Evolutionary conservation across 2,888 invertebrate genomes (phyloP).

Genomic region (Axea sp.): DNA sequence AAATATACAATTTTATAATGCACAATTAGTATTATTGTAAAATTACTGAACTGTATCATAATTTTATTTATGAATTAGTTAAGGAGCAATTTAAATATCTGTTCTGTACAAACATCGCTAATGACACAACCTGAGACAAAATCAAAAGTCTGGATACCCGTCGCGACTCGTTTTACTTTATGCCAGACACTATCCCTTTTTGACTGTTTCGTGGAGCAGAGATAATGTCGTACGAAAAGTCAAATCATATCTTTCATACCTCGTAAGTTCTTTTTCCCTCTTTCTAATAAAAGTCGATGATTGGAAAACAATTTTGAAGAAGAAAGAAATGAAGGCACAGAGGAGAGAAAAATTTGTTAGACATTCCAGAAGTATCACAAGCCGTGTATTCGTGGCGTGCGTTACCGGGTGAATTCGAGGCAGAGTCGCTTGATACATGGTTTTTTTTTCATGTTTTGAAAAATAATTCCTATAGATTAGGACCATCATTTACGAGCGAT

Average conservation of each 20-base stretch:
- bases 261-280: conserved; percentile 3
- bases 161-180: conserved; percentile 26
- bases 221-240: conserved; percentile 1
- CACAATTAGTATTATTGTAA: no score
- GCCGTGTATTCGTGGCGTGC: conserved; percentile 12
- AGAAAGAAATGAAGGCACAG: background rate
- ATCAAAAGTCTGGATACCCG: conserved; percentile 19
- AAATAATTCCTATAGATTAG: conserved; percentile 44
- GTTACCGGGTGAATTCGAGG: conserved; percentile 7
- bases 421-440: conserved; percentile 26
- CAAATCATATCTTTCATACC: conserved; percentile 11
- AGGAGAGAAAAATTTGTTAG: background rate
- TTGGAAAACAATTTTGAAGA: background rate
- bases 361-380: conserved; percentile 31
- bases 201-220: conserved; percentile 6
- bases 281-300: background rate
- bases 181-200: conserved; percentile 31
- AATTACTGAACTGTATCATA: no score
- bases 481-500: conserved; percentile 22
- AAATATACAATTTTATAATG: no score
- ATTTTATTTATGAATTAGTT: no score
- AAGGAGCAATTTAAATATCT: no score
- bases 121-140: no score
- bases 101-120: no score
- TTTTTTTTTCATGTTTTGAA: no score